Conservation (phyloP, 2,113 vertebrate genomes). For the Rhinopomastus cyanomelas region DNA sequence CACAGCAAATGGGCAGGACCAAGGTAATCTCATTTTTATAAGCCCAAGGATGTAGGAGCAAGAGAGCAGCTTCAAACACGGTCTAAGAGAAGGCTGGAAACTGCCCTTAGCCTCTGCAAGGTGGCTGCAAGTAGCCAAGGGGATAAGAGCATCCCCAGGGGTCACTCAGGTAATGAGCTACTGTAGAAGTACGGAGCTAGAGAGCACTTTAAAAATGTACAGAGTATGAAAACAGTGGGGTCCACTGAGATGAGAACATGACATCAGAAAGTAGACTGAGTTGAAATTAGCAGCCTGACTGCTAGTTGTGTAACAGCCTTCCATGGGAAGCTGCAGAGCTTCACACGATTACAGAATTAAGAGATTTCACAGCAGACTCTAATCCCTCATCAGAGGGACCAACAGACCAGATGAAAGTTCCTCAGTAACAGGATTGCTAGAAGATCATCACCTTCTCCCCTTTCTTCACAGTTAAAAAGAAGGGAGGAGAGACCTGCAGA, state of each 20-base stretch:
- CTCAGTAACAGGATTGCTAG: slow-evolving; percentile 20
- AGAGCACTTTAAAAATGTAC: not conserved
- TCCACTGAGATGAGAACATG: not conserved
- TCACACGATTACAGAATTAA: not conserved
- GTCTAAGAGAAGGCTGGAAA: not conserved
- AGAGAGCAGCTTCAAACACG: not conserved
- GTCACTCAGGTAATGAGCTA: not conserved
- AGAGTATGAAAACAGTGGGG: not conserved
- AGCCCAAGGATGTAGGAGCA: not conserved
- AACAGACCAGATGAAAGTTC: slow-evolving; percentile 21
- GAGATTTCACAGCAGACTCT: not conserved
- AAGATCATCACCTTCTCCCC: slow-evolving; percentile 10
- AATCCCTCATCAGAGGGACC: not conserved
- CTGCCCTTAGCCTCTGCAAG: not conserved
- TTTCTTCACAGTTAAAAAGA: not conserved
- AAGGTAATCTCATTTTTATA: not conserved
- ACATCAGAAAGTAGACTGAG: not conserved
- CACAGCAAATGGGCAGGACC: not conserved
- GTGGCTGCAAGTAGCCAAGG: not conserved
- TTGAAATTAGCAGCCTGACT: slow-evolving; percentile 1
- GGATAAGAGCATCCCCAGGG: not conserved
- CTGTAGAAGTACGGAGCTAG: not conserved
- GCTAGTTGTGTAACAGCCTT: not conserved
- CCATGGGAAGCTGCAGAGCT: not conserved
- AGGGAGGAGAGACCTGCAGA: not conserved